A percentile compares a stretch with the other conserved stretches of the same genome.
Conservation (phyloP, 2,113 vertebrate species). For the Pomatostomus ruficeps region DNA sequence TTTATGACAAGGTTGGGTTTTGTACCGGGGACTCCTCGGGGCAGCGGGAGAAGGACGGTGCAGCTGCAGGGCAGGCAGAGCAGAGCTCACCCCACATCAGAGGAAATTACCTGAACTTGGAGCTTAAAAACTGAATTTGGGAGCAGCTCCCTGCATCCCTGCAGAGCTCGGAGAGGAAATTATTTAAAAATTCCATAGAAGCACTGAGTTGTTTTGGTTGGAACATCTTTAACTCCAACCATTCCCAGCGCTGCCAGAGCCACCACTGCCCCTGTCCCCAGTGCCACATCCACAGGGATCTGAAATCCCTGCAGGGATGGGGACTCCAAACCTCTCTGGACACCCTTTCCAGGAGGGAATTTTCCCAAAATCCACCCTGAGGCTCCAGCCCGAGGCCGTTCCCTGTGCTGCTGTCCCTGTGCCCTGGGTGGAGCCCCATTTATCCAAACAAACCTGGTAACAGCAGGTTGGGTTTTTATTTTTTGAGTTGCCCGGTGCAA, state of each 20-base stretch:
- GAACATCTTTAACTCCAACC: background rate
- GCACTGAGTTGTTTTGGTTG: background rate
- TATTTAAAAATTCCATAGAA: background rate
- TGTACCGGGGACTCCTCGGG: background rate
- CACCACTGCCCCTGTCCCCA: background rate
- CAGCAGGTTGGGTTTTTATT: background rate
- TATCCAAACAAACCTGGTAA: background rate
- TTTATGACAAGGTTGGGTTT: background rate
- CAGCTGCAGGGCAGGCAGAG: background rate
- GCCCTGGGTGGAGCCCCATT: background rate
- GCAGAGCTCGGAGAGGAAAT: background rate
- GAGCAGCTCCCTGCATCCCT: background rate
- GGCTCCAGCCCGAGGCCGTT: background rate
- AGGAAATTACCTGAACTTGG: background rate
- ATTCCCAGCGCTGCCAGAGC: background rate
- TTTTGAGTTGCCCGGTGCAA: background rate
- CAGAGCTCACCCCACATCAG: background rate
- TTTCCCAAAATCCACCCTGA: fast-evolving
- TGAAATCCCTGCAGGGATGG: background rate
- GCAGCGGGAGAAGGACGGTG: background rate
- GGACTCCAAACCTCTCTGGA: fast-evolving
- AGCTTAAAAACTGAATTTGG: background rate
- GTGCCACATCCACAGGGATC: background rate
- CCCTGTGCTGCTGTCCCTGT: background rate
- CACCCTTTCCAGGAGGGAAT: fast-evolving